phyloP scores from a whole-genome alignment of 2,797 vertebrate genomes.

The Pangasius larnaudii region DNA sequence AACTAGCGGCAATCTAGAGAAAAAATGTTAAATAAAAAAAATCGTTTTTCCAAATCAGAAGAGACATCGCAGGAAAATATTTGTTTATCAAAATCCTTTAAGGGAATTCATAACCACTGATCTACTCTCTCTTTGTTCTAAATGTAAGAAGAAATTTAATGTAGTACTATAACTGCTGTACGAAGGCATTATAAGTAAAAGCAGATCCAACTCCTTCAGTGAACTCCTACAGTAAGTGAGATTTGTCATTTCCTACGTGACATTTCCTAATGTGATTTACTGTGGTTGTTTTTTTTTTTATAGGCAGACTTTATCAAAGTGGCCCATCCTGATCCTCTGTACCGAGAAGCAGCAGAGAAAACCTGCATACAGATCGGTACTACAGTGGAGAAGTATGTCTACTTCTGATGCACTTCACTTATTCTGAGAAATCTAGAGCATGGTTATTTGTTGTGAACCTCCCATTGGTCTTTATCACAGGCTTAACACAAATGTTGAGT shows the following conservation, averaged over 20 bases:
- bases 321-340: slow-evolving; percentile 89
- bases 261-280: neutral
- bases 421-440: neutral
- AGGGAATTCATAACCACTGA: neutral
- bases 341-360: slow-evolving; percentile 91
- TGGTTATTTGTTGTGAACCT: neutral
- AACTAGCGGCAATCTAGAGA: too few species aligned
- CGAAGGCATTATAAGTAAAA: neutral
- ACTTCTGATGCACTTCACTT: neutral
- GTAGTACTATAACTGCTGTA: neutral
- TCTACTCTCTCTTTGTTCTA: neutral
- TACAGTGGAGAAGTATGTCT: slow-evolving; percentile 90
- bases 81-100: neutral
- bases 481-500: slow-evolving; percentile 93
- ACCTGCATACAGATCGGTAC: slow-evolving; percentile 93
- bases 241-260: neutral
- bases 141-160: neutral
- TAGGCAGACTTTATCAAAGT: slow-evolving; percentile 97
- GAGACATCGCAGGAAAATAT: neutral
- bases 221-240: neutral
- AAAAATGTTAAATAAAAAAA: too few species aligned
- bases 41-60: neutral
- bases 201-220: neutral
- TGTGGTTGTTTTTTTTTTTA: neutral
- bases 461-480: slow-evolving; percentile 68